Conservation (phyloP, 2,888 invertebrate species). For the Morpho helenor region DNA sequence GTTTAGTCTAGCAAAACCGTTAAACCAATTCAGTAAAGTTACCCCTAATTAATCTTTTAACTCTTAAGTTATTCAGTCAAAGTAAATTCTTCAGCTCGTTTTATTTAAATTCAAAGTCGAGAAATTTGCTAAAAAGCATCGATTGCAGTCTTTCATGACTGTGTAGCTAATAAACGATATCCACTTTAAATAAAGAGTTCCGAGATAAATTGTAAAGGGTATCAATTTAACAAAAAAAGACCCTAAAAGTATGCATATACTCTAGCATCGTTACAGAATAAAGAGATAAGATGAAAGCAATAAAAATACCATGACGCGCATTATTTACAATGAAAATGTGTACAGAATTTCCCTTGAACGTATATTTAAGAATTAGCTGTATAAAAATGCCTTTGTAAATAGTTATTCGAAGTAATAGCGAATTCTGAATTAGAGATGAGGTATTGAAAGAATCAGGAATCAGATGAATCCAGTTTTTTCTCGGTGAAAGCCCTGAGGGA, state of each 20-base stretch:
- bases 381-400: conserved; percentile 57
- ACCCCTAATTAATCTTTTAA: conserved; percentile 71
- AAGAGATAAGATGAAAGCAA: conserved; percentile 6
- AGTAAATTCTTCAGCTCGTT: conserved; percentile 65
- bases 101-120: conserved; percentile 69
- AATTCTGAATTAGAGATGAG: conserved; percentile 67
- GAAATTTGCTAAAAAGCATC: conserved; percentile 71
- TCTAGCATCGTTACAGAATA: neutral
- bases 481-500: conserved; percentile 65
- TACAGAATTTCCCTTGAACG: neutral
- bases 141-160: conserved; percentile 58
- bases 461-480: conserved; percentile 56
- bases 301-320: conserved; percentile 35
- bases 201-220: conserved; percentile 32
- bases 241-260: conserved; percentile 1
- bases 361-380: conserved; percentile 40
- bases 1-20: conserved; percentile 48
- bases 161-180: conserved; percentile 56
- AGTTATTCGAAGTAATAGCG: conserved; percentile 47
- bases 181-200: conserved; percentile 45
- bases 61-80: conserved; percentile 73
- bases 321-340: conserved; percentile 10
- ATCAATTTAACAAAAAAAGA: conserved; percentile 7
- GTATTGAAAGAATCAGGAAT: conserved; percentile 44
- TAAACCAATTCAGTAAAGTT: conserved; percentile 56